Evolutionary conservation across 1,140 invertebrate genomes (phyloP), one percentile per base, ranked within the genome.

Genomic region (Orius laevigatus): DNA sequence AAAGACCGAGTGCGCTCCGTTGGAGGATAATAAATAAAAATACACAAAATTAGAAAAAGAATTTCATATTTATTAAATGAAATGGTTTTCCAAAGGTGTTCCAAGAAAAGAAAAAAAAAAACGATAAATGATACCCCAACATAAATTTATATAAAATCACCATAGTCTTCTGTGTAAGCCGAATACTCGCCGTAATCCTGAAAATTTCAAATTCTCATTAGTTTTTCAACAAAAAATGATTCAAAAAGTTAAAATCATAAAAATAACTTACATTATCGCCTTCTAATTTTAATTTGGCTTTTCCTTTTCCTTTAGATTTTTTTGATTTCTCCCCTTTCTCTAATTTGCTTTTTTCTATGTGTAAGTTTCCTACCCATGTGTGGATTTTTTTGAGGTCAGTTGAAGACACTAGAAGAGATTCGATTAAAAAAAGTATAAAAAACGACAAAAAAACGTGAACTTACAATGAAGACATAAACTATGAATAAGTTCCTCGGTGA

Each of bases 321-420:
- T 61, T 86, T 78, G 18, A 49, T 46, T 58, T 58, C 4, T 84
- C 43, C 9, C 43, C 43, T 52, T 68, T 69, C 55, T 66, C 63
- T 40, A 81, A 64, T 66, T 87, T 89, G 49, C 78, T 67, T 63
- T 89, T 89, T 62, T 89, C 85, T 54, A 79, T 74, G 55, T 79
- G 75, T 52, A 89, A 65, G 63, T 77, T 81, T 63, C 86, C 84
- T 54, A 89, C 65, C 47, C 71, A 74, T 55, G 75, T 74, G 65
- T 86, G 86, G 56, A 89, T 73, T 69, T 84, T 87, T 57, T 83
- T 87, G 54, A 89, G 73, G 57, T 81, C 74, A 50, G 66, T 63
- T 10, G 79, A 75, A 49, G 71, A 63, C 64, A 89, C 81, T 83
- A 61, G 32, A 69, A 70, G 50, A 57, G 50, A 56, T 25, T 20